phyloP scores from a whole-genome alignment of 2,113 vertebrate genomes.

The Rhinoptilus africanus region DNA sequence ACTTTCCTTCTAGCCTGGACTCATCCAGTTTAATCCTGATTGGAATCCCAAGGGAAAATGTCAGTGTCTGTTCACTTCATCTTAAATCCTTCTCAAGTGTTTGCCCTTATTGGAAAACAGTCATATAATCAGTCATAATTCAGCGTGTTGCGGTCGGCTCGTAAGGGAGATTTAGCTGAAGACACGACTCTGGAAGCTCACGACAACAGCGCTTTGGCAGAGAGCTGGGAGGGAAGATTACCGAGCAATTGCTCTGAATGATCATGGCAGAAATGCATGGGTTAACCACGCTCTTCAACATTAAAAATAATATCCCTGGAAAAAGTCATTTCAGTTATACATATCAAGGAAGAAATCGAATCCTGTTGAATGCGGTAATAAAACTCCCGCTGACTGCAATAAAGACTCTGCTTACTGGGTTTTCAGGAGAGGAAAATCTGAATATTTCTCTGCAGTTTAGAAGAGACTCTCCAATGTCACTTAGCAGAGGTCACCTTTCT shows the following conservation, averaged over 20 bases:
- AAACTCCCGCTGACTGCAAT: background rate
- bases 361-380: background rate
- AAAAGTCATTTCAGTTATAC: background rate
- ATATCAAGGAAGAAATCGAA: background rate
- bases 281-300: background rate
- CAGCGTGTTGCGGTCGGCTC: background rate
- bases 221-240: background rate
- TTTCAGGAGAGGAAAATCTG: background rate
- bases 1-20: background rate
- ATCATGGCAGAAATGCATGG: background rate
- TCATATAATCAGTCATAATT: background rate
- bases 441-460: background rate
- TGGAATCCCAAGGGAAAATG: constrained; percentile 25
- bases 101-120: background rate
- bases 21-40: background rate
- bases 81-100: constrained; percentile 8
- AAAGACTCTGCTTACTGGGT: background rate
- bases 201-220: background rate
- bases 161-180: background rate
- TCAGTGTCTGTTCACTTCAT: background rate
- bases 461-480: background rate
- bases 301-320: background rate
- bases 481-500: background rate
- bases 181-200: background rate
- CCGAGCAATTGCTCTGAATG: background rate